Percentiles rank a stretch among this genome's conserved stretches.
These are phyloP conservation scores for Lepus europaeus DNA, from an alignment of 2,113 vertebrate species.

Conservation along the genomic window DNA sequence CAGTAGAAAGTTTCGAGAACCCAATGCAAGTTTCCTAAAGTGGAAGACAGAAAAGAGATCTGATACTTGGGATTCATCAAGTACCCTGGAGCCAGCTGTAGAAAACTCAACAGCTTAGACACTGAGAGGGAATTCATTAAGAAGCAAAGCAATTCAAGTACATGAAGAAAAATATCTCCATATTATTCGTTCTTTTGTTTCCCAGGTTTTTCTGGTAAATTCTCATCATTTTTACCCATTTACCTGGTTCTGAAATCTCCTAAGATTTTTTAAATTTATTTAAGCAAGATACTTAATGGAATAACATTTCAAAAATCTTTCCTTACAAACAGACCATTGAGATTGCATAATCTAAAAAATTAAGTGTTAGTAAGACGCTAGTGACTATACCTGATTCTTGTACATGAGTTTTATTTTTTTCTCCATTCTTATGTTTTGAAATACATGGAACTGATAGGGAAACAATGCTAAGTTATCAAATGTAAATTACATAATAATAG, in stretches of 20 bases:
- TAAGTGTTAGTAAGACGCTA: not conserved
- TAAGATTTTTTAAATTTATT: constrained; percentile 45
- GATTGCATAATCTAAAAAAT: constrained; percentile 10
- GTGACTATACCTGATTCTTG: not conserved
- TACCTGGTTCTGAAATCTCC: not conserved
- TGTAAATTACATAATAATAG: not conserved
- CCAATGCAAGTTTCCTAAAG: not conserved
- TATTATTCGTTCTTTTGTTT: constrained; percentile 5
- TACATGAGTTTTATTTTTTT: constrained; percentile 12
- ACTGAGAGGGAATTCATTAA: not conserved
- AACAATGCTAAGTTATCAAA: not conserved
- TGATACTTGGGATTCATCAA: not conserved
- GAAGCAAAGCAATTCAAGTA: not conserved
- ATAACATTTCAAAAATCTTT: not conserved
- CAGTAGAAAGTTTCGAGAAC: not conserved
- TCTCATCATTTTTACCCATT: constrained; percentile 23
- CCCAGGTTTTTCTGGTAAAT: not conserved
- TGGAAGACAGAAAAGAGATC: not conserved
- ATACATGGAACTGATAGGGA: not conserved
- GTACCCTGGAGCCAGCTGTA: not conserved
- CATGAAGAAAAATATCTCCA: not conserved
- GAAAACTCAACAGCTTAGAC: not conserved
- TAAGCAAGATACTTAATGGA: not conserved
- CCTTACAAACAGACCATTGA: not conserved
- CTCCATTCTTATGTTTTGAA: not conserved